phyloP scores from a whole-genome alignment of 2,888 invertebrate species.

The Orthonychiurus folsomi region DNA sequence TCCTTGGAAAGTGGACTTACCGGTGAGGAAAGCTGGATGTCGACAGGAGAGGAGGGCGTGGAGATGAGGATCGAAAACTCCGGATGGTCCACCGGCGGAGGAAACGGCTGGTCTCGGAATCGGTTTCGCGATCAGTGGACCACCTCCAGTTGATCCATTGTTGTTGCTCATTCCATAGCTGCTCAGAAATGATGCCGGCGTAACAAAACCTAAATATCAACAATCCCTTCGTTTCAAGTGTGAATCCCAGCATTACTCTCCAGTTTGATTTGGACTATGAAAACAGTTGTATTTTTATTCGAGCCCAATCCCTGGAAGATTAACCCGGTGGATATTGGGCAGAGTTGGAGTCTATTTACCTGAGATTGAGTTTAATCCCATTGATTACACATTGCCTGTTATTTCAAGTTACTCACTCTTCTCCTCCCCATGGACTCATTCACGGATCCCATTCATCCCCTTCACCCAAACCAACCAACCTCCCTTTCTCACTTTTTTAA shows the following conservation, averaged over 20 bases:
- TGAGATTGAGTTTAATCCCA: not conserved
- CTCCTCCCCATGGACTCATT: not conserved
- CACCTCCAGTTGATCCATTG: conserved; percentile 23
- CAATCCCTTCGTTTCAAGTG: not conserved
- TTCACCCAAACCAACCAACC: not conserved
- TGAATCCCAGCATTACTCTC: not conserved
- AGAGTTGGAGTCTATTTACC: not conserved
- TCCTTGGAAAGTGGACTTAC: conserved; percentile 47
- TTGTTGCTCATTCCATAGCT: conserved; percentile 33
- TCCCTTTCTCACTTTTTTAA: not conserved
- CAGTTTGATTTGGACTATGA: not conserved
- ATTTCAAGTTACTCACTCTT: not conserved
- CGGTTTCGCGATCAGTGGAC: conserved; percentile 61
- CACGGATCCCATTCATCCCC: too few relatives aligned
- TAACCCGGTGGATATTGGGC: not conserved
- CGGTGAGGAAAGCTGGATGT: conserved; percentile 71
- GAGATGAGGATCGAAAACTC: conserved; percentile 61
- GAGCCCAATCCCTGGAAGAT: too few relatives aligned
- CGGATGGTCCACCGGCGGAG: conserved; percentile 43
- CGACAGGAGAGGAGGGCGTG: conserved; percentile 73
- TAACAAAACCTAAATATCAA: conserved; percentile 34
- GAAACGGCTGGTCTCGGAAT: conserved; percentile 62
- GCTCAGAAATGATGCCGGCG: conserved; percentile 36
- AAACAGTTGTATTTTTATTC: too few relatives aligned
- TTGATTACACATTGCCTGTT: not conserved